Base-by-base conservation (phyloP, 2,113 vertebrate genomes). In the Cephalopterus ornatus region DNA sequence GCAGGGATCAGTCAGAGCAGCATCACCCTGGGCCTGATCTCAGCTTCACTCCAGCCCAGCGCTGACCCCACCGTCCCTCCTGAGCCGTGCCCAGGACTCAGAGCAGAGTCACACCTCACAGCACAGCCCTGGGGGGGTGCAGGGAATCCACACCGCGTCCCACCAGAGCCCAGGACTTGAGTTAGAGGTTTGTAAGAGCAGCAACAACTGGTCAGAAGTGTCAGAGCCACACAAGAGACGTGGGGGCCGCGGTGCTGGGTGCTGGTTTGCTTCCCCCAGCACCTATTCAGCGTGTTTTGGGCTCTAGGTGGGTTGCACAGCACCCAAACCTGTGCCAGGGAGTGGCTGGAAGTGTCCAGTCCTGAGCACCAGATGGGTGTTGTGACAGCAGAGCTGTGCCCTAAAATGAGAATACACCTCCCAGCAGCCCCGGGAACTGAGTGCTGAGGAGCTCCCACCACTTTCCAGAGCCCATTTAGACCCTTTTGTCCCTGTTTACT, bases 241-340 rank as follows among this genome's bases (percentile, higher is more conserved):
- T 0, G 13, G 58, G 1, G 22, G 58, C 13, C 16, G 2, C 0
- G 24, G 42, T 1, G 0, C 1, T 8, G 35, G 58, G 26, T 32
- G 14, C 26, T 44, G 46, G 11, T 50, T 71, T 39, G 19, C 10
- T 63, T 39, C 56, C 33, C 23, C 33, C 35, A 49, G 30, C 32
- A 13, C 27, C 37, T 12, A 1, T 3, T 8, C 20, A 32, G 42
- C 0, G 0, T 2, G 3, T 32, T 46, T 30, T 20, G 39, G 46
- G 67, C 24, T 39, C 33, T 35, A 13, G 53, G 53, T 33, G 23
- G 47, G 49, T 30, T 37, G 1, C 1, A n/a, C 28, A 46, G 9
- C 53, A 55, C 53, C 11, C 30, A 55, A 55, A 55, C 53, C 53
- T 55, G 53, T 2, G 59, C 35, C 74, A 46, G 42, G 33, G 42